Conservation (phyloP, 1,140 invertebrate species). For the Drosophila simulans region DNA sequence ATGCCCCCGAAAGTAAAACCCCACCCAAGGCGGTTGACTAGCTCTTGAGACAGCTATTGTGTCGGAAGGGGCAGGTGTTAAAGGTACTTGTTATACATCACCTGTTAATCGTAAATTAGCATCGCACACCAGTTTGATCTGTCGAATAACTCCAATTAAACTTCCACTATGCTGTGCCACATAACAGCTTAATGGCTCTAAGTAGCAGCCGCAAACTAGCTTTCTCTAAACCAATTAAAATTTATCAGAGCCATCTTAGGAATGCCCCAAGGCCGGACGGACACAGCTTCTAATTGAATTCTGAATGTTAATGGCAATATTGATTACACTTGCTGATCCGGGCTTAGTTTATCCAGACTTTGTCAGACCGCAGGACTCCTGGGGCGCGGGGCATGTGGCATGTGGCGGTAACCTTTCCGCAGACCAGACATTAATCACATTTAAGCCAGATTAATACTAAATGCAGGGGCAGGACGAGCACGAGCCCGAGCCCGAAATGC, state of each 20-base stretch:
- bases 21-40: neutral
- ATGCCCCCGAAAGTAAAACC: neutral
- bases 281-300: constrained; percentile 32
- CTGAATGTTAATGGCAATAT: constrained; percentile 21
- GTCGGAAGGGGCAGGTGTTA: no score
- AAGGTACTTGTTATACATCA: no score
- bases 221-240: constrained; percentile 1
- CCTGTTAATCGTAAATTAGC: no score
- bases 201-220: neutral
- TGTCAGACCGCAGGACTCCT: constrained; percentile 26
- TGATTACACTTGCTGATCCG: constrained; percentile 26
- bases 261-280: neutral
- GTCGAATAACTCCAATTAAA: neutral
- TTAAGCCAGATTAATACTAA: constrained; percentile 75
- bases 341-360: constrained; percentile 32
- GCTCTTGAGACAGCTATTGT: neutral
- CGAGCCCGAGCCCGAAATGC: constrained; percentile 20
- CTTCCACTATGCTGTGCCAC: neutral
- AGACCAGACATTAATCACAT: constrained; percentile 68
- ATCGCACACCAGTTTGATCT: no score
- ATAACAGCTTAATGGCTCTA: neutral
- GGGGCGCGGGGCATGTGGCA: neutral
- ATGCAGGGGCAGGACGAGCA: constrained; percentile 37
- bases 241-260: neutral
- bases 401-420: constrained; percentile 25